Evolutionary conservation across 2,888 invertebrate genomes (phyloP).

Genomic region (Acronicta alni): DNA sequence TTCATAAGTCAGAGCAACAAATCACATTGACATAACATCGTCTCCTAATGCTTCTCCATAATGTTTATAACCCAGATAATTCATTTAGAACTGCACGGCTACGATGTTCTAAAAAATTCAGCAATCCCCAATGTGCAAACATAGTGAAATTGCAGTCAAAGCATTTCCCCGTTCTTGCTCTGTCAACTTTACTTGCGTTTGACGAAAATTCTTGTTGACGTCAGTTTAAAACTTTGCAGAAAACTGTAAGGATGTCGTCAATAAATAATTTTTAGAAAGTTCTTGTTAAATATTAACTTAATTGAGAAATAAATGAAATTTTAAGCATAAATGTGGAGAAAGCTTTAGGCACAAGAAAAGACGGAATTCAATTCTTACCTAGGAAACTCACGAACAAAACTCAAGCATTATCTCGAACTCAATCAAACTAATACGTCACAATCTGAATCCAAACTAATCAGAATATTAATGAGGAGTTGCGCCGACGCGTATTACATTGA

Average conservation of each 20-base stretch:
- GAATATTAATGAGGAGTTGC: conserved; percentile 65
- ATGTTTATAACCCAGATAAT: conserved; percentile 12
- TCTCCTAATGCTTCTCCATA: not conserved
- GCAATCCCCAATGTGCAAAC: conserved; percentile 23
- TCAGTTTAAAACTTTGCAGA: conserved; percentile 2
- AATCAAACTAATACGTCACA: conserved; percentile 46
- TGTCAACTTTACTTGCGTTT: conserved; percentile 24
- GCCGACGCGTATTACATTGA: conserved; percentile 64
- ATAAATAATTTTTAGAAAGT: conserved; percentile 26
- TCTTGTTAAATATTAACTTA: too few species aligned
- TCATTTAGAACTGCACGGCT: conserved; percentile 26
- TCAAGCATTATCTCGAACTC: conserved; percentile 31
- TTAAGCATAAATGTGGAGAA: too few species aligned
- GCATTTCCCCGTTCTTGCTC: conserved; percentile 10
- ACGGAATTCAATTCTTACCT: not conserved
- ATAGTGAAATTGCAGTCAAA: conserved; percentile 30
- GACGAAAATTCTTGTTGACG: conserved; percentile 33
- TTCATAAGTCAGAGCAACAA: too few species aligned
- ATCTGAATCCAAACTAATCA: conserved; percentile 61
- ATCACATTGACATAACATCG: too few species aligned
- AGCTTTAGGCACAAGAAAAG: not conserved
- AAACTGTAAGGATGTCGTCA: conserved; percentile 19
- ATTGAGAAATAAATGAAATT: too few species aligned
- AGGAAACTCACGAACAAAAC: not conserved
- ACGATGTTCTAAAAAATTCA: conserved; percentile 16